phyloP scores from a whole-genome alignment of 2,888 invertebrate species.

The Leptinotarsa peninsularis region DNA sequence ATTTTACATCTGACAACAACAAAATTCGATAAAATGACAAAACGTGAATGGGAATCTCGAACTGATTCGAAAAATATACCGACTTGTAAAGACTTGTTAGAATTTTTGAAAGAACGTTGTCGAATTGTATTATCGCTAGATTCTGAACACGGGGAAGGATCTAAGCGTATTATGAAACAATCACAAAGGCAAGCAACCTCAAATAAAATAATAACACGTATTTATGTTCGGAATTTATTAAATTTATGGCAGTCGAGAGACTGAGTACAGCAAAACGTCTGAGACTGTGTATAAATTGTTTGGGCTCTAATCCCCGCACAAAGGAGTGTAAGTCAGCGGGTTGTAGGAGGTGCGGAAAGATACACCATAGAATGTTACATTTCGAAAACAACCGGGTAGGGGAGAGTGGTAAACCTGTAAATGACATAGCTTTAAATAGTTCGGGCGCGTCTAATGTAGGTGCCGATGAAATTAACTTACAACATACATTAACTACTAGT shows the following conservation, averaged over 20 bases:
- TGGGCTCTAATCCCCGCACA: conserved; percentile 5
- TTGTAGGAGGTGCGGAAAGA: conserved; percentile 9
- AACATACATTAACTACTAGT: conserved; percentile 5
- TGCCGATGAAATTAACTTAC: background rate
- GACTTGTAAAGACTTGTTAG: background rate
- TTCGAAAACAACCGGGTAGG: background rate
- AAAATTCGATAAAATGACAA: conserved; percentile 8
- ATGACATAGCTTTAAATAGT: background rate
- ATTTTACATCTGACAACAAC: background rate
- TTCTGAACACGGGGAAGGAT: background rate
- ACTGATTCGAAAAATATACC: background rate
- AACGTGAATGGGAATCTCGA: conserved; percentile 8
- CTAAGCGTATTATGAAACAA: background rate
- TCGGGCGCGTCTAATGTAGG: background rate
- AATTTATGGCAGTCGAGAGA: conserved; percentile 1
- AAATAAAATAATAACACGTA: conserved; percentile 16
- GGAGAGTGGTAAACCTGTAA: background rate
- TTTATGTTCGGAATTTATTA: conserved; percentile 12
- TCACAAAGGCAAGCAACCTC: background rate
- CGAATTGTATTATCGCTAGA: background rate
- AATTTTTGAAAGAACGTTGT: conserved; percentile 5
- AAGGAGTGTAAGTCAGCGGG: conserved; percentile 18
- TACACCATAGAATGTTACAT: conserved; percentile 18
- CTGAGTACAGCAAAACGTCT: background rate
- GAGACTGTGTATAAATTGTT: conserved; percentile 17